A percentile compares a stretch with the other conserved stretches of the same genome.
Conservation (phyloP, 2,888 invertebrate species). For the Tribolium freemani region DNA sequence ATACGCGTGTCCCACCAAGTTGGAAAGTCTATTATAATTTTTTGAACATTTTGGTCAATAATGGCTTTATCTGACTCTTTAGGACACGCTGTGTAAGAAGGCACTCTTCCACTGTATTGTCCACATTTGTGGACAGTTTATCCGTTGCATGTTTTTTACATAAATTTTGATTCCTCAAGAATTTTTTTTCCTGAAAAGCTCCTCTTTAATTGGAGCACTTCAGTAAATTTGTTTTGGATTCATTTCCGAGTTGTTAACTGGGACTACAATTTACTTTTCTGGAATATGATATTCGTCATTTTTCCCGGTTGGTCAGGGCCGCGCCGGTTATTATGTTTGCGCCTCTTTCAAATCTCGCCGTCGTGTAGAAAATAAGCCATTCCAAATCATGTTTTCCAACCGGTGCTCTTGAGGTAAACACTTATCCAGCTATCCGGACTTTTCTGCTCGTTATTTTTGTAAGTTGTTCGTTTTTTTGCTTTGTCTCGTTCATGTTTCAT, state of each 20-base stretch:
- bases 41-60: too few species aligned
- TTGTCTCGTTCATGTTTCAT: background rate
- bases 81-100: too few species aligned
- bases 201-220: too few species aligned
- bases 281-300: background rate
- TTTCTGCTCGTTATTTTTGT: slow-evolving; percentile 12
- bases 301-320: background rate
- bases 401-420: slow-evolving; percentile 13
- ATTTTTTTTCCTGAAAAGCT: too few species aligned
- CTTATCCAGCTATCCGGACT: background rate
- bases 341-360: background rate
- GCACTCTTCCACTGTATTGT: background rate
- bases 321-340: background rate
- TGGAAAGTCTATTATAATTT: too few species aligned
- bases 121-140: background rate
- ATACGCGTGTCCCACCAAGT: too few species aligned
- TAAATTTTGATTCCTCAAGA: too few species aligned
- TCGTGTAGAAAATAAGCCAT: background rate
- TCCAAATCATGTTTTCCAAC: slow-evolving; percentile 1
- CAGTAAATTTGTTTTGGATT: too few species aligned
- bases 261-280: background rate
- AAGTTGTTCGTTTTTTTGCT: background rate
- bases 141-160: too few species aligned
- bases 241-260: background rate
- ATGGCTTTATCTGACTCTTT: too few species aligned